Evolutionary conservation across 92 coral and sea anemone genomes (phyloP), one percentile per base, ranked within the genome.

Genomic region (Meandrina meandrites): DNA sequence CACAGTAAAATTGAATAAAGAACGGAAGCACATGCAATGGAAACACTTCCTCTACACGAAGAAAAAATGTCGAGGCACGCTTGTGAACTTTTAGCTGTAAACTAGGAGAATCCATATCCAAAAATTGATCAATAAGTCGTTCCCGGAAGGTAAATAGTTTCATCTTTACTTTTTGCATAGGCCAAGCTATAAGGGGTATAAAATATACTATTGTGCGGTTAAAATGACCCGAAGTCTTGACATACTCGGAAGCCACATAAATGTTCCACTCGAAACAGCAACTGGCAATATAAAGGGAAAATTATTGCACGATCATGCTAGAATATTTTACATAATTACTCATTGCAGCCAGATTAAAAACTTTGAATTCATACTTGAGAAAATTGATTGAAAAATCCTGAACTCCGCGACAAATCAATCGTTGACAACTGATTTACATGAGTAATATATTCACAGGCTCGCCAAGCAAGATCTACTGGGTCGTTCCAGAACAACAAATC

Each of bases 401-500:
- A 37, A 79, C 15, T 16, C 30, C 4, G 28, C 42, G 22, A 37
- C 37, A 42, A 12, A n/a, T 82, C 78, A 32, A 47, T 30, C 78
- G 30, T 35, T 34, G 15, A 31, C 32, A 24, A 30, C 58, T 67
- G 31, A 47, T 82, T 69, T 68, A 47, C 86, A 68, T 68, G 72
- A 28, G n/a, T 37, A 64, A 80, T 27, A 19, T 5, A 71, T 71
- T 71, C 76, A 47, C 21, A 13, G 1, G 16, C 34, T 8, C 11
- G 56, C 1, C 9, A 57, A 79, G 66, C 81, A 32, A 58, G 75
- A 27, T 79, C 36, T 22, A 36, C 53, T 27, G 15, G 87, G 67
- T 84, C 40, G 80, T 75, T 84, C 87, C 56, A 75, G 80, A 84
- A 56, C 87, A 73, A 84, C 35, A 40, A 70, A 83, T 30, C 47